Conservation (phyloP, 2,797 vertebrate genomes). For the Platyrinchus mystaceus region DNA sequence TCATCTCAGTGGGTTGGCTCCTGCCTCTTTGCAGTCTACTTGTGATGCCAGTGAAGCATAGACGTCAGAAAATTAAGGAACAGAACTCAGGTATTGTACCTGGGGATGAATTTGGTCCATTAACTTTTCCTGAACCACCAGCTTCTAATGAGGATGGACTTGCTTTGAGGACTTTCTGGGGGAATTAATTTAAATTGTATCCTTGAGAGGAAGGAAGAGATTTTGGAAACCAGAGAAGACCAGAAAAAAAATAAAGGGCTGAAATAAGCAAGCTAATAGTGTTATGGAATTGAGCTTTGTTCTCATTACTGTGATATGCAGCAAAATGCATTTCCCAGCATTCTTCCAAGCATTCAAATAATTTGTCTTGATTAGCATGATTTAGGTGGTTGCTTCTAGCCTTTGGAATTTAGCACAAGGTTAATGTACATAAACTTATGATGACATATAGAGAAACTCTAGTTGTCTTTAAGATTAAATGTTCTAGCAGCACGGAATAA, state of each 20-base stretch:
- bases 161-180: background rate
- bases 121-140: background rate
- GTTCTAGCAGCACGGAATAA: background rate
- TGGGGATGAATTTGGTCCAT: background rate
- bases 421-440: conserved; percentile 44
- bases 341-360: background rate
- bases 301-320: background rate
- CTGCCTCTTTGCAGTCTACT: background rate
- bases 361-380: conserved; percentile 61
- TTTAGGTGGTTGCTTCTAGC: conserved; percentile 21
- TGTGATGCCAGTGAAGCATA: background rate
- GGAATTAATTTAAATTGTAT: background rate
- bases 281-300: background rate
- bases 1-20: background rate
- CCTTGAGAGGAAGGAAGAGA: background rate
- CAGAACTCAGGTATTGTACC: background rate
- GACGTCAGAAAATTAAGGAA: background rate
- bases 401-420: conserved; percentile 19
- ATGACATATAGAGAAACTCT: conserved; percentile 25
- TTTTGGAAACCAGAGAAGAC: background rate
- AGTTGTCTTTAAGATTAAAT: conserved; percentile 13
- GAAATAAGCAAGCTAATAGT: background rate
- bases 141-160: background rate
- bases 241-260: background rate
- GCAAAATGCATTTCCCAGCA: background rate